These are phyloP conservation scores for Rhimphoctona megacephalus DNA, from an alignment of 2,888 invertebrate genomes.

Conservation along the genomic window DNA sequence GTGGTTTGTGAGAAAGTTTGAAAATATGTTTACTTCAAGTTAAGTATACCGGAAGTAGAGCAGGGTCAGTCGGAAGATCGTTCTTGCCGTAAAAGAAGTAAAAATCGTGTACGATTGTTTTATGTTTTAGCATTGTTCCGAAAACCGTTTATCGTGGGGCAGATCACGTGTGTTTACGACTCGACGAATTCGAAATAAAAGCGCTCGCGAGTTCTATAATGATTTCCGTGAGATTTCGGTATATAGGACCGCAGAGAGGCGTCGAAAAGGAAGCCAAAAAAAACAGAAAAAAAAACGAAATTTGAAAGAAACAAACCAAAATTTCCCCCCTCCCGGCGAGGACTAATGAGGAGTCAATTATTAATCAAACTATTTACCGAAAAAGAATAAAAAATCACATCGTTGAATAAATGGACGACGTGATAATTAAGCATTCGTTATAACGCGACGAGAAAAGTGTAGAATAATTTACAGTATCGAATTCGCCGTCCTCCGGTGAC, in stretches of 20 bases:
- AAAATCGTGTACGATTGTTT: conserved; percentile 25
- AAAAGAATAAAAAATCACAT: conserved; percentile 69
- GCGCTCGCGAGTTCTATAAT: conserved; percentile 56
- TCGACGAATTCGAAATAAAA: conserved; percentile 9
- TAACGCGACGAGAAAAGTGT: conserved; percentile 14
- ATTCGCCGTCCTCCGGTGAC: conserved; percentile 44
- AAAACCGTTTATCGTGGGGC: conserved; percentile 1
- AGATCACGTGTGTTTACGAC: conserved; percentile 1
- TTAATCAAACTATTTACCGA: conserved; percentile 76
- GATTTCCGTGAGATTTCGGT: conserved; percentile 15
- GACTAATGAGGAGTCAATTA: conserved; percentile 81
- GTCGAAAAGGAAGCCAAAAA: conserved; percentile 21
- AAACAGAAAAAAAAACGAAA: not conserved
- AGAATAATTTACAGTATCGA: conserved; percentile 30
- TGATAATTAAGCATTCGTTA: not conserved
- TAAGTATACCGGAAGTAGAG: not conserved
- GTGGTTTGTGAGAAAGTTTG: not conserved
- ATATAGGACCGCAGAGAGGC: conserved; percentile 51
- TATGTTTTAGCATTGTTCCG: not conserved
- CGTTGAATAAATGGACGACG: conserved; percentile 7
- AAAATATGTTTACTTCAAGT: not conserved
- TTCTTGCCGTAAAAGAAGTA: conserved; percentile 78
- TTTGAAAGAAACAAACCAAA: not conserved
- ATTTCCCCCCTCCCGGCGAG: conserved; percentile 55
- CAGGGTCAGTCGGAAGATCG: conserved; percentile 60